Conservation (phyloP, 2,888 invertebrate genomes). For the Zootermopsis nevadensis region DNA sequence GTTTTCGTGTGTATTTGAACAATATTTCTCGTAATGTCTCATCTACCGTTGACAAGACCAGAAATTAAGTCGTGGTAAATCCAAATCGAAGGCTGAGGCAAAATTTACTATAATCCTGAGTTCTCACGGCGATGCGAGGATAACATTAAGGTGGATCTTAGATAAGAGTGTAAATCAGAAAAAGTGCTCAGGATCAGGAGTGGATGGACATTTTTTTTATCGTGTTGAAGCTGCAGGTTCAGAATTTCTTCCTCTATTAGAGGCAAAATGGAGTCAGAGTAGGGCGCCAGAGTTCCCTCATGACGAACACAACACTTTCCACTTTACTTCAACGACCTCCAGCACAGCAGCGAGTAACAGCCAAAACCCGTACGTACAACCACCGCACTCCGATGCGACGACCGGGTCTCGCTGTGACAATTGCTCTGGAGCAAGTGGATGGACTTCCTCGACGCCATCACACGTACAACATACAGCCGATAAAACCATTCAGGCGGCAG, state of each 20-base stretch:
- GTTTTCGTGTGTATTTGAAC: too few species aligned
- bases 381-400: slow-evolving; percentile 4
- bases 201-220: too few species aligned
- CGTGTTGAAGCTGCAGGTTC: not conserved
- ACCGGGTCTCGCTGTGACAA: slow-evolving; percentile 23
- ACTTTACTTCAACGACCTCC: slow-evolving; percentile 52
- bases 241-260: not conserved
- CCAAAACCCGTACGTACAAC: slow-evolving; percentile 51
- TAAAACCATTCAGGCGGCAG: not conserved
- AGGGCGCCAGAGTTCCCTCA: not conserved
- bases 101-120: too few species aligned
- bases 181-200: too few species aligned
- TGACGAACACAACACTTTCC: slow-evolving; percentile 52
- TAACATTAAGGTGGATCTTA: too few species aligned
- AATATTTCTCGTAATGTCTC: too few species aligned
- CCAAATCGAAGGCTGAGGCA: too few species aligned
- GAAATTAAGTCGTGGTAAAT: too few species aligned
- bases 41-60: too few species aligned
- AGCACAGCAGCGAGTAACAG: slow-evolving; percentile 53
- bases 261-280: not conserved
- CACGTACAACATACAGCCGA: not conserved
- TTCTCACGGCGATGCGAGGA: too few species aligned
- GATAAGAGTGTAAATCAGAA: too few species aligned
- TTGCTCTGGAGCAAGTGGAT: slow-evolving; percentile 4
- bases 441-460: too few species aligned